A percentile compares a stretch with the other conserved stretches of the same genome.
Conservation (phyloP, 2,797 vertebrate genomes). For the Onychomys leucogaster region DNA sequence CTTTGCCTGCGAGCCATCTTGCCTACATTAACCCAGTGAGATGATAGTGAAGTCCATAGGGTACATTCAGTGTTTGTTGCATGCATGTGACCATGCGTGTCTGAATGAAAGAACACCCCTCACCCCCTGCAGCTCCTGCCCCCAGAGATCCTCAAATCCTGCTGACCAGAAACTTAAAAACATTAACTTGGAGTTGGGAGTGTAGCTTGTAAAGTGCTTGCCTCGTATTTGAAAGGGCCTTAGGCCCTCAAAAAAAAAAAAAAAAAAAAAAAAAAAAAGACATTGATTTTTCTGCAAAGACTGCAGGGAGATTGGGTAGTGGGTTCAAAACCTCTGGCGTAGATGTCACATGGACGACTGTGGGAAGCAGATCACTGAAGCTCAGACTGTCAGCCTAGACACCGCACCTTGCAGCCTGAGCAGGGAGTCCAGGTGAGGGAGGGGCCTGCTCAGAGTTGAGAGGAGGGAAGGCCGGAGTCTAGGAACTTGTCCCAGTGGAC, state of each 20-base stretch:
- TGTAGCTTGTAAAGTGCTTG: not conserved
- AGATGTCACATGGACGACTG: not conserved
- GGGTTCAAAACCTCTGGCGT: constrained; percentile 14
- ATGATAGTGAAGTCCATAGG: not conserved
- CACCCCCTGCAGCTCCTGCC: too few relatives aligned
- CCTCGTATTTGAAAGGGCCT: not conserved
- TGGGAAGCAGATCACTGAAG: not conserved
- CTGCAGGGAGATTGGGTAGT: not conserved
- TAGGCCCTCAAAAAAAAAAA: not conserved
- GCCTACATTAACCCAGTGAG: not conserved
- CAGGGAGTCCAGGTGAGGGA: not conserved
- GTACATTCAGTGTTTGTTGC: not conserved
- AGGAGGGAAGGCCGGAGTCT: not conserved
- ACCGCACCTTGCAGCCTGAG: not conserved
- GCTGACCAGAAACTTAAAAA: constrained; percentile 23
- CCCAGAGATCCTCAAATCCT: not conserved
- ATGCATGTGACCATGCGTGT: not conserved
- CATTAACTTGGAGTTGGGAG: not conserved
- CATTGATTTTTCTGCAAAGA: not conserved
- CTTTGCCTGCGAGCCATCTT: not conserved
- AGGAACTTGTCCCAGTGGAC: not conserved
- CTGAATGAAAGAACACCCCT: constrained; percentile 41
- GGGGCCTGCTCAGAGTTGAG: not conserved
- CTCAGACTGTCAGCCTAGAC: not conserved
- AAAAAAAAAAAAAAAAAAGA: not conserved